Base-by-base conservation (phyloP, 1,140 invertebrate genomes). In the Anadara kagoshimensis region DNA sequence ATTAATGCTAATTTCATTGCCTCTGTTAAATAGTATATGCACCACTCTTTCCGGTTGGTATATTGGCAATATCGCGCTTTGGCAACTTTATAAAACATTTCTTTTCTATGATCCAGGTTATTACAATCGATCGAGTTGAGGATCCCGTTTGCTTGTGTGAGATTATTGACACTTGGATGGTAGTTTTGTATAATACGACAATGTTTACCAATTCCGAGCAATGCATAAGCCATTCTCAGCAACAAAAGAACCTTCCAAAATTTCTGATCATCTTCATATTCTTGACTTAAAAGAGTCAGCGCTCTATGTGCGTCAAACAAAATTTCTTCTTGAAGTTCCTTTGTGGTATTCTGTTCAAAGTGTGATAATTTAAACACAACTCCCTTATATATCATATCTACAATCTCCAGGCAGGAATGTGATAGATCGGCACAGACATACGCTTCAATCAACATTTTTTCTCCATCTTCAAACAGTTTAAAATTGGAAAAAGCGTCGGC, bases 21-120 rank as follows among this genome's bases (percentile, higher is more conserved):
- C 49, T 2, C 29, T 10, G 43, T 47, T 58, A 72, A 36, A 45
- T 20, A 18, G 4, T 44, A 16, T 26, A 57, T 11, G 1, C 61
- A 61, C 26, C 51, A 12, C 2, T 54, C 41, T 45, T 58, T 56
- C 0, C 65, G 8, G 1, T 45, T 20, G 47, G 57, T 64, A 14
- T 49, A 47, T n/a, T 72, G 53, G 24, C 29, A n/a, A 0, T 65
- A n/a, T 24, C 69, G 54, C 11, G 69, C 69, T 51, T 24, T 65
- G 0, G 69, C 69, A 29, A 72, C 69, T n/a, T 44, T 43, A 14
- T 63, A 57, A 20, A 72, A 64, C 69, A 72, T 72, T 58, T 72
- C 51, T 36, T 62, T 51, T 41, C 69, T 41, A 29, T 65, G 61
- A 57, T 72, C 69, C 43, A 72, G 49, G 18, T 65, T 24, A 16